Percentiles rank a stretch among this genome's conserved stretches.
These are phyloP conservation scores for Cotesia typhae DNA, from an alignment of 1,140 invertebrate species.

Conservation along the genomic window DNA sequence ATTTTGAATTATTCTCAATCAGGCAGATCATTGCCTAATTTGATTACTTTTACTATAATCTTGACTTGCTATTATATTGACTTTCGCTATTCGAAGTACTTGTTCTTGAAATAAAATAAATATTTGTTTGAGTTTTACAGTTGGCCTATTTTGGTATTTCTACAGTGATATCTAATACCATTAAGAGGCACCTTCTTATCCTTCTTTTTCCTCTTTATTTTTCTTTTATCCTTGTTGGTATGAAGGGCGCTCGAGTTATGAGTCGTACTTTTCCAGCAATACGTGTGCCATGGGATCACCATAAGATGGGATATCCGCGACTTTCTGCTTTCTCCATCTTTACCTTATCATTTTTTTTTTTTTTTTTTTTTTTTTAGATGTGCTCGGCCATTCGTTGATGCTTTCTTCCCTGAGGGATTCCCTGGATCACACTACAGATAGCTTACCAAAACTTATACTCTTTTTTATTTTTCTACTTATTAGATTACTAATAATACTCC, in stretches of 20 bases:
- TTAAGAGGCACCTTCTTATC: slow-evolving; percentile 18
- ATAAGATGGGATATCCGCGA: slow-evolving; percentile 38
- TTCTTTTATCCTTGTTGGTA: slow-evolving; percentile 7
- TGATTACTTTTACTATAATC: no score
- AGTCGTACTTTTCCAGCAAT: slow-evolving; percentile 31
- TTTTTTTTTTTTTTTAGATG: slow-evolving; percentile 17
- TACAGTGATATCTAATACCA: slow-evolving; percentile 35
- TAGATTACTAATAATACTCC: background rate
- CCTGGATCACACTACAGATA: slow-evolving; percentile 14
- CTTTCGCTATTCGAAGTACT: no score
- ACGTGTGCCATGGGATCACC: slow-evolving; percentile 39
- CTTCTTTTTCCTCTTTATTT: background rate
- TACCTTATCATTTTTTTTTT: slow-evolving; percentile 23
- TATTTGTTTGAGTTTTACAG: background rate
- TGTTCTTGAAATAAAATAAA: no score
- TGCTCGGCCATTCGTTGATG: slow-evolving; percentile 13
- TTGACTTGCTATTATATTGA: no score
- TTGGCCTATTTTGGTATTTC: slow-evolving; percentile 12
- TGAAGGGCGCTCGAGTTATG: slow-evolving; percentile 25
- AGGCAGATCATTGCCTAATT: no score
- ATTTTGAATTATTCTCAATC: no score
- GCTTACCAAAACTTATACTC: background rate
- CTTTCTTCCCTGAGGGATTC: slow-evolving; percentile 19
- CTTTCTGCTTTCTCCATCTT: slow-evolving; percentile 14
- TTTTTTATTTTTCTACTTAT: background rate